phyloP scores from a whole-genome alignment of 64 coral and sea anemone genomes.

The Catalaphyllia jardinei region DNA sequence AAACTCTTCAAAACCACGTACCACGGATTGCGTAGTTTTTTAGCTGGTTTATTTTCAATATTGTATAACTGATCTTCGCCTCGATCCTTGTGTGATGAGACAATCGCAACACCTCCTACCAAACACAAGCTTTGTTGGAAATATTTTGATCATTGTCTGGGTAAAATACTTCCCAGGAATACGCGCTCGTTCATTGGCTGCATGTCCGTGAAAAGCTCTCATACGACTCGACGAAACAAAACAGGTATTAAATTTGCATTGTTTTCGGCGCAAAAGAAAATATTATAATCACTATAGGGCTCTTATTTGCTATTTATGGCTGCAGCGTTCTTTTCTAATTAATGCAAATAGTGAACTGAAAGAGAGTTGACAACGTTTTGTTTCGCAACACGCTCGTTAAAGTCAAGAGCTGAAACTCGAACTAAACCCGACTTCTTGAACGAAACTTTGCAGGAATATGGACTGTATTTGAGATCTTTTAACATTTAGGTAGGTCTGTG shows the following conservation, averaged over 20 bases:
- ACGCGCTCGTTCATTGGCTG: neutral
- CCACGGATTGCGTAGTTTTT: neutral
- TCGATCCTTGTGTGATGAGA: neutral
- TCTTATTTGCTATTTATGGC: conserved; percentile 26
- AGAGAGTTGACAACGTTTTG: neutral
- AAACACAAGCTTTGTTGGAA: conserved; percentile 14
- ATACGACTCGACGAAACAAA: neutral
- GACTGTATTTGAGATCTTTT: neutral
- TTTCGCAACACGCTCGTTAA: neutral
- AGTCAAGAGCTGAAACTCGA: neutral
- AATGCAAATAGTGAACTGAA: conserved; percentile 4
- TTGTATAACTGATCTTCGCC: neutral
- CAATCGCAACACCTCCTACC: neutral
- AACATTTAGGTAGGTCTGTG: neutral
- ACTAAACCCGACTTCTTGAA: neutral
- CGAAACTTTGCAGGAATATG: neutral
- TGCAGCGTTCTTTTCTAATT: conserved; percentile 30
- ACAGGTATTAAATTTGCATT: neutral
- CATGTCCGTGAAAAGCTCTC: neutral
- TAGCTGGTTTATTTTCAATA: neutral
- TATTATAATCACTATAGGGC: neutral
- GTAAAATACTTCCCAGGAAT: neutral
- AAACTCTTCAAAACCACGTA: neutral
- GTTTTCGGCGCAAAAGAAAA: neutral
- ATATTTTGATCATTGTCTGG: neutral